A percentile compares a stretch with the other conserved stretches of the same genome.
Conservation (phyloP, 2,888 invertebrate genomes). For the Eremobia ochroleuca region DNA sequence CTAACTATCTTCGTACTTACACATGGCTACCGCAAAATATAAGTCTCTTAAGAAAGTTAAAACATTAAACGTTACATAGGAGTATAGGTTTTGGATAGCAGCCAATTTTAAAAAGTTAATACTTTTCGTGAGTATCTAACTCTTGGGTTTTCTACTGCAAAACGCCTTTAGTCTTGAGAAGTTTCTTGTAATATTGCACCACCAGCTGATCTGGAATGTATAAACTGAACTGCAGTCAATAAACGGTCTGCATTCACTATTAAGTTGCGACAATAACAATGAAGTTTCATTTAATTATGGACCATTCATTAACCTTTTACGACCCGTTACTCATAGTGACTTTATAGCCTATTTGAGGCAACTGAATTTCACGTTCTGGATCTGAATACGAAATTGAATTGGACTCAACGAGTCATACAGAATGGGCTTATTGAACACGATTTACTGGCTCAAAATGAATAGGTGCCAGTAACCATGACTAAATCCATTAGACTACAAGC, state of each 20-base stretch:
- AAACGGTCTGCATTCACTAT: neutral
- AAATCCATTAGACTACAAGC: slow-evolving; percentile 57
- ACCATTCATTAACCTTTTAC: slow-evolving; percentile 44
- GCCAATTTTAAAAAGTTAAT: slow-evolving; percentile 60
- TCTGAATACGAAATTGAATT: slow-evolving; percentile 75
- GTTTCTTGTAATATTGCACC: slow-evolving; percentile 39
- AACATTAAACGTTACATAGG: slow-evolving; percentile 50
- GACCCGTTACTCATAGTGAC: slow-evolving; percentile 44
- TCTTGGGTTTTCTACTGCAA: slow-evolving; percentile 40
- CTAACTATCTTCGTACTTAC: slow-evolving; percentile 13
- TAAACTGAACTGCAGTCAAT: slow-evolving; percentile 27
- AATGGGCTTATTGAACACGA: slow-evolving; percentile 70
- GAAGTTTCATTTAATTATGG: slow-evolving; percentile 37
- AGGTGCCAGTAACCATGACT: slow-evolving; percentile 62
- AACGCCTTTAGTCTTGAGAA: slow-evolving; percentile 54
- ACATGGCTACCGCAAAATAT: slow-evolving; percentile 31
- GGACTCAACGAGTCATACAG: slow-evolving; percentile 68
- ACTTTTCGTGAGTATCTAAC: slow-evolving; percentile 54
- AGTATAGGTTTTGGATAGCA: slow-evolving; percentile 57
- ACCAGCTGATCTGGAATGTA: slow-evolving; percentile 45
- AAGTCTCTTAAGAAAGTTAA: slow-evolving; percentile 31
- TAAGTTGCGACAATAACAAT: slow-evolving; percentile 7
- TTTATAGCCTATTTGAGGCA: slow-evolving; percentile 58
- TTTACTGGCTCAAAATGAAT: slow-evolving; percentile 71
- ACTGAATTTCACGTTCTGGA: slow-evolving; percentile 65